Evolutionary conservation across 2,113 vertebrate species (phyloP), one percentile per base, ranked within the genome.

Genomic region (Deroptyus accipitrinus): DNA sequence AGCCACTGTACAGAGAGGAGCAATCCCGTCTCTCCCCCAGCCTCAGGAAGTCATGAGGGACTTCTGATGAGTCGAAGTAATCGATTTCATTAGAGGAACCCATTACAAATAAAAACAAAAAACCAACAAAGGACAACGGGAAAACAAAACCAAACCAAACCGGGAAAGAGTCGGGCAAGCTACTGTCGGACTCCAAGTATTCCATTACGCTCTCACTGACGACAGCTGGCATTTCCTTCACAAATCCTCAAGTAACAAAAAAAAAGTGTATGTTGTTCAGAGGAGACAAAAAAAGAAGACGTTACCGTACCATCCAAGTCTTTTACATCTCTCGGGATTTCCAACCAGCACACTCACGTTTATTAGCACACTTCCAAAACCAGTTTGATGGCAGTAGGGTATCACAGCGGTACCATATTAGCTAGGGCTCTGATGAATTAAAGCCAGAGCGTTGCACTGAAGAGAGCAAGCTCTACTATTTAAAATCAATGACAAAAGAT

Each of bases 191-290:
- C 66, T 5, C 24, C 4, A 10, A 63, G 20, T 8, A 75, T 37
- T 87, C 46, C 37, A 37, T 31, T 51, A 66, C 0, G 0, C 4
- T 4, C 35, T 13, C 57, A 73, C 49, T 67, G 35, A 51, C 3
- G 5, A 83, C 23, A 54, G 24, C 12, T n/a, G 13, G 30, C 18
- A 42, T 42, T 84, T 84, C n/a, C 55, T 82, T 64, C 0, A 1
- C 31, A 77, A 91, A 33, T 55, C 49, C 59, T 10, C 8, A 7
- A 68, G 22, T 57, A 88, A 76, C 46, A 51, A 83, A 93, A 39
- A 22, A 76, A 63, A 85, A 67, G 54, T 3, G 12, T 61, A 7
- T 5, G 24, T 11, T 39, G 15, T 33, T 73, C 39, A 39, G 6
- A 27, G 33, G 8, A 7, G 10, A 52, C 68, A n/a, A 48, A 41